Evolutionary conservation across 2,797 vertebrate genomes (phyloP), one percentile per base, ranked within the genome.

Genomic region (Masticophis lateralis): DNA sequence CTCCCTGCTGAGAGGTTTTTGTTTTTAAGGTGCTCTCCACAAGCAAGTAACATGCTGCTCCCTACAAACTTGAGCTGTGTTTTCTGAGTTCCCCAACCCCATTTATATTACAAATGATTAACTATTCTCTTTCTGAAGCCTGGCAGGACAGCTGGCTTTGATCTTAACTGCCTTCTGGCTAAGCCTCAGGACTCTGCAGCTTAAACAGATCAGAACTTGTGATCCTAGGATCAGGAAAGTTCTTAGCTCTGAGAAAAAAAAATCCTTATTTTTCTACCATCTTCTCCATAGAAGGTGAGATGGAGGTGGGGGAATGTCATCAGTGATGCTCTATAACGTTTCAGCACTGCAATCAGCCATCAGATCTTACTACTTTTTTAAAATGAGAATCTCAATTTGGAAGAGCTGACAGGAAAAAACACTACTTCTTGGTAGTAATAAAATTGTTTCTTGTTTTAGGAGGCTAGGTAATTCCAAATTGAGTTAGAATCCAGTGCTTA

Each of bases 141-240:
- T 92, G 91, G 87, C 79, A 91, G 90, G 83, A 55, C 95, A 94
- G 74, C 5, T 83, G 56, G 1, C 90, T 96, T 97, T 96, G 95
- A 97, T 96, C 51, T 94, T 91, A n/a, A 69, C 25, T 95, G 94
- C 90, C 92, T 97, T 87, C 95, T 95, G 94, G 94, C 94, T 95
- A 95, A 94, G 74, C 94, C 92, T 95, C 61, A 74, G 94, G 95
- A 94, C 57, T 92, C 90, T n/a, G 32, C 4, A 86, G 88, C 79
- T 96, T 93, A 94, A 96, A 95, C 5, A 94, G 51, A 95, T 95
- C 92, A 96, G 92, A 97, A 96, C 86, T 95, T 94, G 91, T 94
- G 87, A 97, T 94, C 95, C 90, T 51, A 88, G 47, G 69, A 95
- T 66, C 89, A 94, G 94, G 91, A 94, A 92, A 43, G 32, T 89